phyloP scores from a whole-genome alignment of 2,113 vertebrate species.

The Alligator sinensis region DNA sequence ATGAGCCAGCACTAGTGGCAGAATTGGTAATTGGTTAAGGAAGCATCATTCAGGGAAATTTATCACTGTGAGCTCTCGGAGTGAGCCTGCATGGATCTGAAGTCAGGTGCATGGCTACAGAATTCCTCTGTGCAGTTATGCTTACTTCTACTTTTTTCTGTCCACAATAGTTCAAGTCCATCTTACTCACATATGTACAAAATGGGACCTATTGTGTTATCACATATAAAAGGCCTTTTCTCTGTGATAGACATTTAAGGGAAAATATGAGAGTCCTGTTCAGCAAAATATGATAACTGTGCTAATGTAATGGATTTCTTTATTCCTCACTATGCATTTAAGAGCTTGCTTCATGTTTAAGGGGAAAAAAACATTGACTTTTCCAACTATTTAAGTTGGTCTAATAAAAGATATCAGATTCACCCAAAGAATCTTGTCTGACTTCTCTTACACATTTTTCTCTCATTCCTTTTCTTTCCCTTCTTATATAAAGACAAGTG shows the following conservation, averaged over 20 bases:
- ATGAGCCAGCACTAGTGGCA: not conserved
- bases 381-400: not conserved
- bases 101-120: not conserved
- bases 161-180: fast-evolving
- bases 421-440: too few species aligned
- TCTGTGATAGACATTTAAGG: fast-evolving
- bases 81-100: fast-evolving
- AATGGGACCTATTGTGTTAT: fast-evolving
- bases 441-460: not conserved
- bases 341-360: not conserved
- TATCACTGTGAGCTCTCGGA: not conserved
- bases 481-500: not conserved
- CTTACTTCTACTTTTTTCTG: not conserved
- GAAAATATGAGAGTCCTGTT: not conserved
- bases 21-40: fast-evolving
- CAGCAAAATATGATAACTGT: not conserved
- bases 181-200: fast-evolving
- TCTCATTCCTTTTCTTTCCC: not conserved
- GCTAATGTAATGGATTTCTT: not conserved
- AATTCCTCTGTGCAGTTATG: not conserved
- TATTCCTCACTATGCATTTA: not conserved
- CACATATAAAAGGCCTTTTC: not conserved
- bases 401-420: not conserved
- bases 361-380: not conserved
- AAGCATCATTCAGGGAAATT: not conserved